phyloP scores from a whole-genome alignment of 2,113 vertebrate species.

The Macroglossus sobrinus region DNA sequence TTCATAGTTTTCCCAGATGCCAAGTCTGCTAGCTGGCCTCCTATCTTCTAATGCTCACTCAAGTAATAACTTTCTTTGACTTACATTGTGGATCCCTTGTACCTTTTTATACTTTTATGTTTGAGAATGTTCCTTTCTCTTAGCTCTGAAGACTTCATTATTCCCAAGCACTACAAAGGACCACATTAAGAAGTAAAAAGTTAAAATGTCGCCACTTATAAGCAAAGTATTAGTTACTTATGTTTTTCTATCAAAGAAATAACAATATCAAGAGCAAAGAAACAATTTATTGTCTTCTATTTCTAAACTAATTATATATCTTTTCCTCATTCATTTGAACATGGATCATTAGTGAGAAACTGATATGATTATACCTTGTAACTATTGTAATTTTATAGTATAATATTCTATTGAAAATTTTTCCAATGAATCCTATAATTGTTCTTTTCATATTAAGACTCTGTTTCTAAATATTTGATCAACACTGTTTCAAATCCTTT shows the following conservation, averaged over 20 bases:
- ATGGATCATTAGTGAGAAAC: background rate
- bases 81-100: background rate
- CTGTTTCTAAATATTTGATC: conserved; percentile 37
- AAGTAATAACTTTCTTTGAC: background rate
- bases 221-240: background rate
- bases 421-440: background rate
- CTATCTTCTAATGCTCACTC: background rate
- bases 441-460: conserved; percentile 1
- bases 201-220: background rate
- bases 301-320: background rate
- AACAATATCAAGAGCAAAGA: background rate
- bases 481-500: background rate
- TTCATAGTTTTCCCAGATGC: background rate
- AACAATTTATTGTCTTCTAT: background rate
- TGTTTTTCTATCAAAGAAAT: background rate
- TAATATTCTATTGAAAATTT: background rate
- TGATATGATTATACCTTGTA: background rate
- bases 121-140: background rate
- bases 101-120: background rate
- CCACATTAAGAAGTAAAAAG: background rate
- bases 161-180: background rate
- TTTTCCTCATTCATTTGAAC: conserved; percentile 21
- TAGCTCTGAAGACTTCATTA: background rate
- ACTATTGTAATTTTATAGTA: background rate
- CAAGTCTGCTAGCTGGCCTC: background rate